These are phyloP conservation scores for Platichthys flesus DNA, from an alignment of 2,113 vertebrate species.

Conservation along the genomic window DNA sequence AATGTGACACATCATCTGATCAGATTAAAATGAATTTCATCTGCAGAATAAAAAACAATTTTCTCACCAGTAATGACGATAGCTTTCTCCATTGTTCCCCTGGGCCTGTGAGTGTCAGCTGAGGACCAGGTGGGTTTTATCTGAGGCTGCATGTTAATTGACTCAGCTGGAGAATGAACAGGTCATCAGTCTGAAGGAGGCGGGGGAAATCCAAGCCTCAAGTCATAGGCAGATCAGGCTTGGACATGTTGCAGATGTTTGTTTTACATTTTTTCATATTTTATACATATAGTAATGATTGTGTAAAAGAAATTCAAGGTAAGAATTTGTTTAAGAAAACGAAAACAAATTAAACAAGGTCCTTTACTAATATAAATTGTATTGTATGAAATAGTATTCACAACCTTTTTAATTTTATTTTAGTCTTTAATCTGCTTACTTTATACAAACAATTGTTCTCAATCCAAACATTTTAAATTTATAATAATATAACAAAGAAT, in stretches of 20 bases:
- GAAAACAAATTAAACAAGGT: too few species aligned
- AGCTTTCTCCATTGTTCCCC: conserved; percentile 53
- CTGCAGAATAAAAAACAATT: not conserved
- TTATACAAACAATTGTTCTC: too few species aligned
- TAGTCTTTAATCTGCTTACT: too few species aligned
- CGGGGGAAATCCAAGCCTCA: not conserved
- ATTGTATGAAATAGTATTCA: not conserved
- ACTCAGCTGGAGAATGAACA: conserved; percentile 55
- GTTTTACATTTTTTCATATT: not conserved
- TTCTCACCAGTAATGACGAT: conserved; percentile 51
- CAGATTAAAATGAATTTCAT: rapidly evolving
- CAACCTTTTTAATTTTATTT: too few species aligned
- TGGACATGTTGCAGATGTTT: not conserved
- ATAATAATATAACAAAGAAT: too few species aligned
- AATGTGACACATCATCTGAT: not conserved
- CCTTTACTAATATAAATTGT: too few species aligned
- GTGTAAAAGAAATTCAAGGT: not conserved
- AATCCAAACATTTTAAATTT: too few species aligned
- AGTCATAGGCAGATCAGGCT: not conserved
- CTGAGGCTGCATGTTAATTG: conserved; percentile 54
- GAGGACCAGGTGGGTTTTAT: conserved; percentile 42
- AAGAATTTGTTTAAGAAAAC: not conserved
- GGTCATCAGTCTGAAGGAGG: conserved; percentile 35
- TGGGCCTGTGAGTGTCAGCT: not conserved
- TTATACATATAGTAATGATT: not conserved